Base-by-base conservation (phyloP, 2,113 vertebrate genomes). In the Ahaetulla prasina region DNA sequence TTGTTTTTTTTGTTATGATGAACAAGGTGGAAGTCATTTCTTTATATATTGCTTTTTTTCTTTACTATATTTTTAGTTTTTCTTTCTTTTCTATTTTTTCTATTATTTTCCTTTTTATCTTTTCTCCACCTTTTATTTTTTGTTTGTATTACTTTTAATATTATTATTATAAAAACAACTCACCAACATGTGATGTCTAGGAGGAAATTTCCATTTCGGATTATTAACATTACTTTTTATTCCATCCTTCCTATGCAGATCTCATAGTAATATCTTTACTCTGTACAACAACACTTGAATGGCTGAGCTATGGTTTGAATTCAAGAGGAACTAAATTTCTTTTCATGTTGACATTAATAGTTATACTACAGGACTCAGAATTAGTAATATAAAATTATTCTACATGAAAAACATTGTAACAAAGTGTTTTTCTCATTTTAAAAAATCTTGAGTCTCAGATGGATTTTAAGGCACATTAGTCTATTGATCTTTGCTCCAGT, bases 401-500 rank as follows among this genome's bases (percentile, higher is more conserved):
- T 49, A 45, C 52, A 92, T 0, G 85, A 49, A 95, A 50, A 92
- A 22, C 55, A 89, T 52, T n/a, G 2, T 39, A 39, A 80, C 68
- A 80, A 80, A 80, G 68, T 20, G n/a, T 20, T 80, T 80, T 39
- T 74, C 4, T 35, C 23, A 18, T 11, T 89, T 94, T 92, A 30
- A 91, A 74, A 1, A 57, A 2, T 47, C 92, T 93, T 27, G 50
- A 54, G 3, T 9, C 2, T 94, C 80, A 0, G 49, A 68, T 74
- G 20, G 92, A 8, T 87, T 95, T 89, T 90, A 88, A 25, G 47
- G 11, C 49, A 84, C 49, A 54, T 35, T 27, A 84, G 22, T 49
- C 30, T 43, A 93, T 54, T 55, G 35, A 35, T 45, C 89, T 91
- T 57, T 96, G 94, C 63, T 10, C 88, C 12, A 27, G 52, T 57